phyloP scores from a whole-genome alignment of 2,797 vertebrate genomes.

The Lerista edwardsae region DNA sequence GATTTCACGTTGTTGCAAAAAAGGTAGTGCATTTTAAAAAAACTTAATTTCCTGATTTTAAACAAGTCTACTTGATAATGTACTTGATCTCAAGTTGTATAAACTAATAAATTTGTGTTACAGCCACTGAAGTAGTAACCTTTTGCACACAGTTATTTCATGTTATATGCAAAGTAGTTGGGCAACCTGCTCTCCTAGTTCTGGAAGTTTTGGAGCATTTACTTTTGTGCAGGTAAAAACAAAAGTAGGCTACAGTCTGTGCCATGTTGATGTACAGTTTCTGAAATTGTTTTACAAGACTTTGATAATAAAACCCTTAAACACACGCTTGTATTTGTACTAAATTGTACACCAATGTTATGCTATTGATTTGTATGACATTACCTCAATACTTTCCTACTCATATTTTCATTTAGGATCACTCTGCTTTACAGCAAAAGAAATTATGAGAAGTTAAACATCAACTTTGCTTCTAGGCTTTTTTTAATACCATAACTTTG shows the following conservation, averaged over 20 bases:
- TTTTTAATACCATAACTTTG: fast-evolving
- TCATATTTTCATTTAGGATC: neutral
- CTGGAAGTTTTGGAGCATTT: conserved; percentile 72
- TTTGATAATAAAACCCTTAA: conserved; percentile 93
- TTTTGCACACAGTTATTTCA: conserved; percentile 75
- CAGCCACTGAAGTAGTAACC: conserved; percentile 76
- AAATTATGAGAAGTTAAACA: neutral
- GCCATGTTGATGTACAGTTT: conserved; percentile 89
- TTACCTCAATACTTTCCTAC: conserved; percentile 39
- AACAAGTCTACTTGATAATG: conserved; percentile 77
- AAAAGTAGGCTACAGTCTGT: conserved; percentile 82
- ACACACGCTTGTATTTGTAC: conserved; percentile 68
- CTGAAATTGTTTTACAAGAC: conserved; percentile 89
- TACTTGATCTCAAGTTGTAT: conserved; percentile 80
- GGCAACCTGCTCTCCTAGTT: conserved; percentile 76
- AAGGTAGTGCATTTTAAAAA: conserved; percentile 78
- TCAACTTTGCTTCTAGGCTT: neutral
- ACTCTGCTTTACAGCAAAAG: fast-evolving
- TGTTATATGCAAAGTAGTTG: conserved; percentile 77
- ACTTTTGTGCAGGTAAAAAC: conserved; percentile 78
- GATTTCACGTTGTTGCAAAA: conserved; percentile 26
- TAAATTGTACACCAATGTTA: conserved; percentile 66
- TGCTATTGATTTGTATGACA: conserved; percentile 42
- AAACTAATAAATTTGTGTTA: conserved; percentile 76
- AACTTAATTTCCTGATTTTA: conserved; percentile 73